These are phyloP conservation scores for Meliscaeva auricollis DNA, from an alignment of 2,888 invertebrate genomes.

Conservation along the genomic window DNA sequence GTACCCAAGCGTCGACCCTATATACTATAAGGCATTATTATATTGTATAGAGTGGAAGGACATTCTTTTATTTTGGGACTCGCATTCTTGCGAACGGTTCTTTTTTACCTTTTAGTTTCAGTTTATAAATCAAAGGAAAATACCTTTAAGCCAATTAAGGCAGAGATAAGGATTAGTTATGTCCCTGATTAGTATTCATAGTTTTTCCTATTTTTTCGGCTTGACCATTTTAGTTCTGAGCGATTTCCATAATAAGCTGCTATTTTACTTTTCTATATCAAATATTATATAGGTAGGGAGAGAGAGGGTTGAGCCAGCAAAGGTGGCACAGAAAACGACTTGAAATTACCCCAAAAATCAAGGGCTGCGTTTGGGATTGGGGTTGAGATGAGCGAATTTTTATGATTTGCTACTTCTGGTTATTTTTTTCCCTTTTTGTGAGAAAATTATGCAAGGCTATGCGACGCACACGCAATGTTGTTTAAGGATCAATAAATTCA, in stretches of 20 bases:
- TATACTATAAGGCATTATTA: background rate
- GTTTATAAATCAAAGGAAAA: conserved; percentile 76
- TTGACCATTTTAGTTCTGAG: conserved; percentile 22
- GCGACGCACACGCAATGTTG: conserved; percentile 34
- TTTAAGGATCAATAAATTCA: conserved; percentile 75
- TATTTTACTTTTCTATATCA: conserved; percentile 33
- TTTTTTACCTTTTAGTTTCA: conserved; percentile 72
- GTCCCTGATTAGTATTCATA: conserved; percentile 75
- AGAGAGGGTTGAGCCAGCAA: conserved; percentile 6
- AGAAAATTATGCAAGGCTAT: conserved; percentile 41
- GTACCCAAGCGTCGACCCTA: conserved; percentile 40
- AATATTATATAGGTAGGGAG: background rate
- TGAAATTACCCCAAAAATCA: conserved; percentile 3
- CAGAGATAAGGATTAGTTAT: conserved; percentile 80
- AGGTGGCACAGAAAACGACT: conserved; percentile 65
- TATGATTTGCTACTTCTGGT: conserved; percentile 69
- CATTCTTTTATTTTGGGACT: conserved; percentile 14
- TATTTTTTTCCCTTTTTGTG: background rate
- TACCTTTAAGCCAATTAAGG: conserved; percentile 78
- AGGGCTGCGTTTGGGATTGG: background rate
- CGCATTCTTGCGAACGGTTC: conserved; percentile 59
- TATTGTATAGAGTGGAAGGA: background rate
- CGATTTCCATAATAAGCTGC: conserved; percentile 67
- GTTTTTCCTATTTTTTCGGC: conserved; percentile 48
- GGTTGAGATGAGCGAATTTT: conserved; percentile 62